These are phyloP conservation scores for Allacma fusca DNA, from an alignment of 2,888 invertebrate species.

Conservation along the genomic window DNA sequence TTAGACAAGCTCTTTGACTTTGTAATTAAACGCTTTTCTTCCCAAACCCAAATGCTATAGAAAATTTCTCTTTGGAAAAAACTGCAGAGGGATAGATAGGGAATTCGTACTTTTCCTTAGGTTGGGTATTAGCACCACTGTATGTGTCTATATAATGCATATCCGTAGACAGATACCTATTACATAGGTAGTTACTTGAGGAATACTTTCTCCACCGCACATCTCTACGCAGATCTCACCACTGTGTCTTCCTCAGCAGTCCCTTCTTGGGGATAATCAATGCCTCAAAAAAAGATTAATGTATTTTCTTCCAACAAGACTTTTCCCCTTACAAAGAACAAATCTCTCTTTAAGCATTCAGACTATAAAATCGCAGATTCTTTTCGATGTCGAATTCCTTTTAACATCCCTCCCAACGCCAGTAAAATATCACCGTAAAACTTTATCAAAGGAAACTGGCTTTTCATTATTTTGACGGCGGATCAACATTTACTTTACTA, in stretches of 20 bases:
- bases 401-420: too few relatives aligned
- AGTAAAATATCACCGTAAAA: too few relatives aligned
- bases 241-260: slow-evolving; percentile 2
- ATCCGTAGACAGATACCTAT: too few relatives aligned
- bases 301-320: background rate
- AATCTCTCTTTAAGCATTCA: background rate
- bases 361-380: too few relatives aligned
- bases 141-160: too few relatives aligned
- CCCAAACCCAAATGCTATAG: background rate
- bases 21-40: slow-evolving; percentile 26
- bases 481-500: too few relatives aligned
- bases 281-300: slow-evolving; percentile 14
- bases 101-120: too few relatives aligned
- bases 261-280: slow-evolving; percentile 2
- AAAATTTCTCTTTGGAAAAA: background rate
- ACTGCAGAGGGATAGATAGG: background rate
- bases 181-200: too few relatives aligned
- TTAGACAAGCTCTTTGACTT: slow-evolving; percentile 28
- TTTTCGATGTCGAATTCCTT: too few relatives aligned
- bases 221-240: slow-evolving; percentile 2
- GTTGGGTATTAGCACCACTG: too few relatives aligned
- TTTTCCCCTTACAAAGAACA: background rate
- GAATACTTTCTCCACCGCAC: background rate
- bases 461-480: too few relatives aligned
- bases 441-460: too few relatives aligned